Percentiles rank a stretch among this genome's conserved stretches.
Evolutionary conservation across 1,140 invertebrate genomes (phyloP).

Genomic region (Doryteuthis pealeii): DNA sequence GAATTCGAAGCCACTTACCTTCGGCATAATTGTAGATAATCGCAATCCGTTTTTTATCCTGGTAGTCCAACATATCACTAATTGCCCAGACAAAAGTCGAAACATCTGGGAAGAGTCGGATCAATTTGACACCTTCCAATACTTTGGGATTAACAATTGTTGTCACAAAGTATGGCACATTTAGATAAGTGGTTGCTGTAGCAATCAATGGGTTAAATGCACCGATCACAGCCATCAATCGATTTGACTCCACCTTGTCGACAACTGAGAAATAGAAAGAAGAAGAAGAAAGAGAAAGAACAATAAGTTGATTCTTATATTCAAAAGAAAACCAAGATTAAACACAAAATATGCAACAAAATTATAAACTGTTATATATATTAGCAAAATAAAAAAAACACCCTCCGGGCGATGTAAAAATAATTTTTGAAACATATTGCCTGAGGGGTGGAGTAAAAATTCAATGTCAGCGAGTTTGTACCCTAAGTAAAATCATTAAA

Average conservation of each 20-base stretch:
- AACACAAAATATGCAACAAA: background rate
- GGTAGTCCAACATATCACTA: conserved; percentile 38
- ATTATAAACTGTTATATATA: background rate
- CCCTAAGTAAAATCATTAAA: no score
- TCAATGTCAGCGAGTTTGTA: no score
- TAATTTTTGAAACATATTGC: no score
- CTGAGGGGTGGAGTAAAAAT: no score
- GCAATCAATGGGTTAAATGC: conserved; percentile 33
- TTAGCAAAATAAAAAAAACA: no score
- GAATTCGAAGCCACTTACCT: no score
- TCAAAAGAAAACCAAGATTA: background rate
- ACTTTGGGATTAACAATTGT: conserved; percentile 30
- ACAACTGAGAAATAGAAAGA: conserved; percentile 13
- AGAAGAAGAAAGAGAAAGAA: background rate
- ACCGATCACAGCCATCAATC: conserved; percentile 36
- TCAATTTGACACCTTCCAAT: conserved; percentile 24
- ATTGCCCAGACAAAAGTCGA: conserved; percentile 28
- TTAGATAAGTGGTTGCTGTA: conserved; percentile 30
- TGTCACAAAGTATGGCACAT: conserved; percentile 42
- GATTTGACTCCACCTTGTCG: conserved; percentile 7
- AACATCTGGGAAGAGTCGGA: conserved; percentile 39
- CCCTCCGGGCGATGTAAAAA: no score
- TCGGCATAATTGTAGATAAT: conserved; percentile 38
- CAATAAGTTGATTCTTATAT: background rate
- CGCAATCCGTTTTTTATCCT: conserved; percentile 30